Base-by-base conservation (phyloP, 2,797 vertebrate genomes). In the Gallinago stenura region DNA sequence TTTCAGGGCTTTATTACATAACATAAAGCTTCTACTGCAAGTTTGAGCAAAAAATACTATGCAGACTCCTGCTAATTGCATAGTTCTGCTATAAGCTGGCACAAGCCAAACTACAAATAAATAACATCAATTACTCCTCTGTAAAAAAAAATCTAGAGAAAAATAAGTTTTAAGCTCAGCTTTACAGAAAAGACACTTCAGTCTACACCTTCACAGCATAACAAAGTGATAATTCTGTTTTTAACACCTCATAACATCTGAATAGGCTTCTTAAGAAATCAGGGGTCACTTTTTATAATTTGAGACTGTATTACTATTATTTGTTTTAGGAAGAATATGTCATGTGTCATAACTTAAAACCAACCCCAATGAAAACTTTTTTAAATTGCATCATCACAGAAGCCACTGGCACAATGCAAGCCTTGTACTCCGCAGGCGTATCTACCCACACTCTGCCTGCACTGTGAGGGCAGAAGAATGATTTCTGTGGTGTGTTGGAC, bases 1-100 rank as follows among this genome's bases (percentile, higher is more conserved):
- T 98, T 97, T 96, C 86, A 95, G 94, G 81, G 41, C 57, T 97
- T 98, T 97, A 97, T 83, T 95, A 71, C 37, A 57, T 69, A 92
- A 93, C 58, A 92, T 96, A 97, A 98, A 96, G 45, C 50, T 96
- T 96, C 82, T 94, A 61, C 84, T 97, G 87, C 56, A 95, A 97
- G 89, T 77, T 95, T 97, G 87, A 87, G 91, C 51, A 89, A 81
- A 97, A 97, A 82, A 91, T 89, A 70, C 75, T 94, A 35, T 82
- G 60, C 58, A 90, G 24, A 71, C 75, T 95, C 93, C 41, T 77
- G 61, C 92, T 97, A 97, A 97, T 83, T 95, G 43, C 65, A 66
- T 83, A 90, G 25, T 56, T 95, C 84, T 97, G 35, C 77, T 94
- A 39, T 72, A 80, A 93, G 95, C 60, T 80, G 77, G 48, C 85